Percentiles rank a stretch among this genome's conserved stretches.
These are phyloP conservation scores for Scaptomyza parva DNA, from an alignment of 2,888 invertebrate genomes.

Conservation along the genomic window DNA sequence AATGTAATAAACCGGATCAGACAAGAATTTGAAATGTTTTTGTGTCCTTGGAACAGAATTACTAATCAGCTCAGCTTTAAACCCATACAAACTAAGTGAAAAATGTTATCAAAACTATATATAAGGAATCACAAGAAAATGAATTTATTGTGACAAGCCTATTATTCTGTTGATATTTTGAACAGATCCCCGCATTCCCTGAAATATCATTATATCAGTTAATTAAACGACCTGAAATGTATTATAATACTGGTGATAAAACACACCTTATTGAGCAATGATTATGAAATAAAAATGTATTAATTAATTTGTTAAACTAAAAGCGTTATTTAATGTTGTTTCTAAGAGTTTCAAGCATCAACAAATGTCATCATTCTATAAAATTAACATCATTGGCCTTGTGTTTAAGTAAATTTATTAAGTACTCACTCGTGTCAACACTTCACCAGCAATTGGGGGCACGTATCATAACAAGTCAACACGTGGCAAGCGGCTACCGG, in stretches of 20 bases:
- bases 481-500: slow-evolving; percentile 44
- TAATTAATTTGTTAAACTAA: not conserved
- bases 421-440: slow-evolving; percentile 51
- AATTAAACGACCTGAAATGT: not conserved
- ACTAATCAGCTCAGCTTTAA: not conserved
- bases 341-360: not conserved
- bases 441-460: slow-evolving; percentile 47
- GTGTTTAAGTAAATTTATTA: slow-evolving; percentile 6
- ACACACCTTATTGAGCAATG: not conserved
- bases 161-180: not conserved
- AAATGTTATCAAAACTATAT: not conserved
- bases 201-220: not conserved
- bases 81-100: not conserved
- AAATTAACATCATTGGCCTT: slow-evolving; percentile 48
- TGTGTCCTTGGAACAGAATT: not conserved
- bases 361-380: slow-evolving; percentile 7
- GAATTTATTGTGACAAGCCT: not conserved
- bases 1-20: slow-evolving; percentile 3
- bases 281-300: not conserved
- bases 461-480: slow-evolving; percentile 69
- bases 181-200: not conserved
- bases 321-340: not conserved
- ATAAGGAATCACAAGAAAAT: not conserved
- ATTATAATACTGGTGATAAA: slow-evolving; percentile 5
- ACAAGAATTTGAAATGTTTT: not conserved